Percentiles rank a stretch among this genome's conserved stretches.
phyloP scores from a whole-genome alignment of 2,113 vertebrate species.

The Miniopterus natalensis region DNA sequence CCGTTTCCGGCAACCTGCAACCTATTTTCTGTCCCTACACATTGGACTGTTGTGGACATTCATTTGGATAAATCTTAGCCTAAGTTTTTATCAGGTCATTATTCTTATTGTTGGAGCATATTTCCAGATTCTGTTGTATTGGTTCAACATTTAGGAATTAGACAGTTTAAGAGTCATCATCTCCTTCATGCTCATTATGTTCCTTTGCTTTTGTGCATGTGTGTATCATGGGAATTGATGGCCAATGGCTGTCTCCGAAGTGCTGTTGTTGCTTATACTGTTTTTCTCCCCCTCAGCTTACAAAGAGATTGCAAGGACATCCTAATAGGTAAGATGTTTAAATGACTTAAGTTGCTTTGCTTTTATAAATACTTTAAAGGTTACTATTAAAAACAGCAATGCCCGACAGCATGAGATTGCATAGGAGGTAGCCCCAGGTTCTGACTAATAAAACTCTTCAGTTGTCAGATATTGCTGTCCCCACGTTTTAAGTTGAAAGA shows the following conservation, averaged over 20 bases:
- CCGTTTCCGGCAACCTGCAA: neutral
- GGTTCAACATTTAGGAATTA: neutral
- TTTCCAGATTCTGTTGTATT: neutral
- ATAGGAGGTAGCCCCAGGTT: neutral
- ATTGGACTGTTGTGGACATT: neutral
- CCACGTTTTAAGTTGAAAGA: neutral
- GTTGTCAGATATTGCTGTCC: neutral
- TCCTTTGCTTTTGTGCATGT: neutral
- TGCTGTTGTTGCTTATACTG: slow-evolving; percentile 42
- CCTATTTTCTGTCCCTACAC: neutral
- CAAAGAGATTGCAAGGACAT: slow-evolving; percentile 95
- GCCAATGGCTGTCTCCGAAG: neutral
- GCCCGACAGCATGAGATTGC: neutral
- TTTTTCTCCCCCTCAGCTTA: slow-evolving; percentile 89
- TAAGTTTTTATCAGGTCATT: slow-evolving; percentile 43
- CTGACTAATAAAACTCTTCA: neutral
- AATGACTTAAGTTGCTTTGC: neutral
- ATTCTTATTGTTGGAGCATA: neutral
- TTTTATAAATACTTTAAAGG: slow-evolving; percentile 2
- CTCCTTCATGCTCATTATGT: neutral
- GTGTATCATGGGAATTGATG: neutral
- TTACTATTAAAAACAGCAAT: neutral
- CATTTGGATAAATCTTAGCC: neutral
- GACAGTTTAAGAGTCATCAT: neutral
- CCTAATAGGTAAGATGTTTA: slow-evolving; percentile 91